Conservation (phyloP, 92 coral and sea anemone species). For the Phenganax stokvisi region DNA sequence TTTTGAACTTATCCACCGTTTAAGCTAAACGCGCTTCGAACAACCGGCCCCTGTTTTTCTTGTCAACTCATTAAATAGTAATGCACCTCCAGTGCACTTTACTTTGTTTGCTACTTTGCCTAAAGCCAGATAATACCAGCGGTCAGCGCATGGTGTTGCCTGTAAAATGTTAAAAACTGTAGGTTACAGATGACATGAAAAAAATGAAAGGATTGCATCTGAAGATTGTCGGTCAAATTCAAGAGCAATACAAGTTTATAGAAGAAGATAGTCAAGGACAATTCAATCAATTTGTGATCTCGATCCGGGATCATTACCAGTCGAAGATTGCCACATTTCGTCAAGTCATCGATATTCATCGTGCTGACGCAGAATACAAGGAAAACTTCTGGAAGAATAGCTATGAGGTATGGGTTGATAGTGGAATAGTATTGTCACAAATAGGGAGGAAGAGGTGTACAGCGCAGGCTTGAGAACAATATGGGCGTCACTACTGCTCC, state of each 20-base stretch:
- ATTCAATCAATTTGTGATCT: conserved; percentile 91
- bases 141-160: no score
- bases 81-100: no score
- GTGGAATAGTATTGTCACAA: no score
- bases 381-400: conserved; percentile 82
- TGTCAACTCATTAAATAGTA: no score
- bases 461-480: no score
- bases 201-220: conserved; percentile 84
- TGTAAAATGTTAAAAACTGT: not conserved
- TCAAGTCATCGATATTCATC: conserved; percentile 84
- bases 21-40: no score
- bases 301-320: conserved; percentile 73
- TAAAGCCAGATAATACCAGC: no score
- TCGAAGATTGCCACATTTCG: conserved; percentile 80
- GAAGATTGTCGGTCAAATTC: conserved; percentile 84
- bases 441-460: no score
- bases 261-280: conserved; percentile 98
- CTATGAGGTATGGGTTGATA: conserved; percentile 51
- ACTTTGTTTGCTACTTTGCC: no score
- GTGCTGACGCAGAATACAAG: conserved; percentile 62
- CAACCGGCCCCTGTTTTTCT: no score
- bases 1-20: no score
- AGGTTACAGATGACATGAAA: conserved; percentile 97
- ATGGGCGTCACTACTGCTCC: no score
- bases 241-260: conserved; percentile 78